Evolutionary conservation across 2,888 invertebrate species (phyloP).

Genomic region (Timandra comae): DNA sequence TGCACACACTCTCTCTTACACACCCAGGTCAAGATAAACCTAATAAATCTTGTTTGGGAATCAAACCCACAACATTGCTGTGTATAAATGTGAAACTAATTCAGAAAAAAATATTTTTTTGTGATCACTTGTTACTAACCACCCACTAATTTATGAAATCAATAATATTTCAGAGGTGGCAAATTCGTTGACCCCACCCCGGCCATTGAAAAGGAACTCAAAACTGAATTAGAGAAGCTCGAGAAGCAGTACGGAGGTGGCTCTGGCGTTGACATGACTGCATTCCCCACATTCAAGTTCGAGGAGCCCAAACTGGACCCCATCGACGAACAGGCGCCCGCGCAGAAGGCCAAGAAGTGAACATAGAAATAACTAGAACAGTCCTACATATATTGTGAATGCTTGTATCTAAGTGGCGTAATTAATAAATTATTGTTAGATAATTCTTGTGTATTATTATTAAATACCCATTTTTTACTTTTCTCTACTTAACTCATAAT

Average conservation of each 20-base stretch:
- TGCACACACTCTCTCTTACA: too few species aligned
- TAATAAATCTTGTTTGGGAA: too few species aligned
- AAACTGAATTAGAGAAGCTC: conserved; percentile 87
- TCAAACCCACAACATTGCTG: too few species aligned
- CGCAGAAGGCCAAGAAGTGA: conserved; percentile 53
- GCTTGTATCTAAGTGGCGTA: conserved; percentile 17
- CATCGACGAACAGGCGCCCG: conserved; percentile 65
- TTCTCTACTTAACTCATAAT: too few species aligned
- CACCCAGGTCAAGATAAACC: too few species aligned
- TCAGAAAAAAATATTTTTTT: too few species aligned
- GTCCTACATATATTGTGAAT: conserved; percentile 14
- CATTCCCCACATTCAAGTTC: conserved; percentile 92
- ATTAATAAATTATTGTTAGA: conserved; percentile 22
- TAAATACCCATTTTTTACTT: too few species aligned
- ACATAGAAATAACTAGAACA: conserved; percentile 18
- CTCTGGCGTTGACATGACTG: conserved; percentile 87
- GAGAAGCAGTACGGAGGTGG: conserved; percentile 87
- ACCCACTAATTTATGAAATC: too few species aligned
- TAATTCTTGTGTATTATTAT: too few species aligned
- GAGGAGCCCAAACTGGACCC: conserved; percentile 83
- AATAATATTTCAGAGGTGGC: conserved; percentile 85
- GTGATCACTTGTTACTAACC: too few species aligned
- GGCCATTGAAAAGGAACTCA: conserved; percentile 83
- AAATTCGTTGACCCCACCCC: conserved; percentile 90
- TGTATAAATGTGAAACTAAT: too few species aligned